These are phyloP conservation scores for Sciurus niger DNA, from an alignment of 2,113 vertebrate genomes.

Conservation along the genomic window DNA sequence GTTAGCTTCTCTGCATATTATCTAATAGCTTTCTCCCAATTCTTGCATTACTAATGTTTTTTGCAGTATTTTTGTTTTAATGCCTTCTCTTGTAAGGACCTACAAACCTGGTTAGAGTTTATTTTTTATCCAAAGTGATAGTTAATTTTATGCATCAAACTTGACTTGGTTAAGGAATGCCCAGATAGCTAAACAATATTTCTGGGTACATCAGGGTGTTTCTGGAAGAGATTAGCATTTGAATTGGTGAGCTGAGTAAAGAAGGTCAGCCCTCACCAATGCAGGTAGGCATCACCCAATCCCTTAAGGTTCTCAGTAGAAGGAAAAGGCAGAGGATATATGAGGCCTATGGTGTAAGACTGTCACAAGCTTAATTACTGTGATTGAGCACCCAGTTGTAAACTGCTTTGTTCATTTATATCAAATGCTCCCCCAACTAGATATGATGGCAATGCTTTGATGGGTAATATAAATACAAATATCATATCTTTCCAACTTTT, in stretches of 20 bases:
- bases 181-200: not conserved
- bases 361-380: not conserved
- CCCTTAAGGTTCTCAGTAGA: not conserved
- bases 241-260: not conserved
- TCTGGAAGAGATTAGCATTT: not conserved
- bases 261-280: not conserved
- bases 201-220: not conserved
- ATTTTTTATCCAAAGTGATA: not conserved
- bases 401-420: not conserved
- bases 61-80: not conserved
- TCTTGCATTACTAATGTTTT: not conserved
- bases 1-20: not conserved
- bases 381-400: not conserved
- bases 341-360: not conserved
- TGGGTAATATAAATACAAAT: conserved; percentile 18
- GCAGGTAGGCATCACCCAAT: too few species aligned
- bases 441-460: not conserved
- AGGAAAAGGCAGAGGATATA: not conserved
- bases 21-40: not conserved
- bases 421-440: not conserved
- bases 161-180: not conserved
- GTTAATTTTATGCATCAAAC: not conserved
- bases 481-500: not conserved
- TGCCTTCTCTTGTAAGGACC: not conserved
- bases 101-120: not conserved